These are phyloP conservation scores for Gymnoscopelus microlampas DNA, from an alignment of 2,797 vertebrate genomes.

Conservation along the genomic window DNA sequence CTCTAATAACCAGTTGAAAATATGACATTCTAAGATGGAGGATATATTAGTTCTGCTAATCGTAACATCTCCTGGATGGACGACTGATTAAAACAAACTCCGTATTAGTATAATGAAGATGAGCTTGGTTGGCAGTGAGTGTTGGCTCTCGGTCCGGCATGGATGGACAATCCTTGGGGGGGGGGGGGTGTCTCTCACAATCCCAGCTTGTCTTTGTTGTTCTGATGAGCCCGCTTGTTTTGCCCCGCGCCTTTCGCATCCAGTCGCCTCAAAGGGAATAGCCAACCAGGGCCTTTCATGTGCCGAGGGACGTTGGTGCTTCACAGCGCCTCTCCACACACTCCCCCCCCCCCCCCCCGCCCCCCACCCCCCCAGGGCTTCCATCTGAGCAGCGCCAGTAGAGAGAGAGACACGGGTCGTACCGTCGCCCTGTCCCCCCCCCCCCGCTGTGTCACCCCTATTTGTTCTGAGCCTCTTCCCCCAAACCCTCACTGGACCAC, in stretches of 20 bases:
- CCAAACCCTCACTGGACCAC: constrained; percentile 47
- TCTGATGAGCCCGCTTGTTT: constrained; percentile 74
- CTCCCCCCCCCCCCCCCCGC: constrained; percentile 51
- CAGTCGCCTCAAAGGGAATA: constrained; percentile 82
- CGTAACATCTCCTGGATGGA: constrained; percentile 47
- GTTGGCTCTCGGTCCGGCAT: constrained; percentile 49
- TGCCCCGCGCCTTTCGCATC: constrained; percentile 71
- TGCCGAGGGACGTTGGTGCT: constrained; percentile 61
- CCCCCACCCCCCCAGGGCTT: constrained; percentile 53
- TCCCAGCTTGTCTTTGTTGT: constrained; percentile 76
- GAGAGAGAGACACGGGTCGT: constrained; percentile 69
- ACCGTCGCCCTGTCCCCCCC: constrained; percentile 44
- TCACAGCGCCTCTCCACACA: constrained; percentile 39
- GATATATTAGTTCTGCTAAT: constrained; percentile 29
- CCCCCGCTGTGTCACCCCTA: constrained; percentile 68
- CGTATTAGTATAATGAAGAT: constrained; percentile 45
- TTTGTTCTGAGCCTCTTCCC: constrained; percentile 57
- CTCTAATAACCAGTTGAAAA: constrained; percentile 51
- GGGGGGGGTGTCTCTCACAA: constrained; percentile 48
- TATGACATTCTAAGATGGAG: constrained; percentile 54
- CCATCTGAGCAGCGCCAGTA: constrained; percentile 64
- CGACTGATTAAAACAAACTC: constrained; percentile 58
- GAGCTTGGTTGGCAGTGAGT: constrained; percentile 38
- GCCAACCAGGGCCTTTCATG: constrained; percentile 79
- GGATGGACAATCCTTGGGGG: constrained; percentile 28